A percentile compares a stretch with the other conserved stretches of the same genome.
Conservation (phyloP, 2,888 invertebrate species). For the Dugesia japonica region DNA sequence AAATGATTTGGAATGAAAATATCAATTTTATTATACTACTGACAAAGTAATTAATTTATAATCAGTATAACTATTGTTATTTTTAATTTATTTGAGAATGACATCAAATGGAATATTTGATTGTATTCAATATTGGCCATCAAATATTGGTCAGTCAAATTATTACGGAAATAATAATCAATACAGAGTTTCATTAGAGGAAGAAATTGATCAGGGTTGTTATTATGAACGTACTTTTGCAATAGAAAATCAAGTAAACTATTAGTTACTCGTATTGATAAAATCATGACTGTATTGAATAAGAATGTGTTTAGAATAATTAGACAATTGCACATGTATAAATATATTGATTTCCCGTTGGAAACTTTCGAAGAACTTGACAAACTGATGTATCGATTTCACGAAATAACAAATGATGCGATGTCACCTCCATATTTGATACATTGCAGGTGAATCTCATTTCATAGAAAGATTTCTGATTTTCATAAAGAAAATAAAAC, state of each 20-base stretch:
- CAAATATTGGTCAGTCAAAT: background rate
- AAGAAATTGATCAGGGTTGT: background rate
- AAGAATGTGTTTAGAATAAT: background rate
- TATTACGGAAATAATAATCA: background rate
- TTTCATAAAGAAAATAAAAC: no score
- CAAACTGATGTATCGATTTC: background rate
- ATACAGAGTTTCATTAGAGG: background rate
- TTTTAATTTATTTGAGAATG: background rate
- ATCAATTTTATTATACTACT: background rate
- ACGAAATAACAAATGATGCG: background rate
- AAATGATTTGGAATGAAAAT: slow-evolving; percentile 4
- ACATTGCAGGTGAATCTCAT: background rate
- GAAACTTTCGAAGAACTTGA: background rate
- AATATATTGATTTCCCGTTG: background rate
- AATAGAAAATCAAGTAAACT: background rate
- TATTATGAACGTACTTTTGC: background rate
- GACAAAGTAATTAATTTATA: background rate
- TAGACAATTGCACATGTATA: background rate
- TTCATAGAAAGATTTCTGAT: background rate
- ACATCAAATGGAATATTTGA: background rate
- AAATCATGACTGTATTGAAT: background rate
- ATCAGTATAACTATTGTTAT: background rate
- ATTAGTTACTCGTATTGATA: no score
- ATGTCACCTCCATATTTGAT: background rate
- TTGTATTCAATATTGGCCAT: background rate